Evolutionary conservation across 2,113 vertebrate species (phyloP), one percentile per base, ranked within the genome.

Genomic region (Corythoichthys intestinalis): DNA sequence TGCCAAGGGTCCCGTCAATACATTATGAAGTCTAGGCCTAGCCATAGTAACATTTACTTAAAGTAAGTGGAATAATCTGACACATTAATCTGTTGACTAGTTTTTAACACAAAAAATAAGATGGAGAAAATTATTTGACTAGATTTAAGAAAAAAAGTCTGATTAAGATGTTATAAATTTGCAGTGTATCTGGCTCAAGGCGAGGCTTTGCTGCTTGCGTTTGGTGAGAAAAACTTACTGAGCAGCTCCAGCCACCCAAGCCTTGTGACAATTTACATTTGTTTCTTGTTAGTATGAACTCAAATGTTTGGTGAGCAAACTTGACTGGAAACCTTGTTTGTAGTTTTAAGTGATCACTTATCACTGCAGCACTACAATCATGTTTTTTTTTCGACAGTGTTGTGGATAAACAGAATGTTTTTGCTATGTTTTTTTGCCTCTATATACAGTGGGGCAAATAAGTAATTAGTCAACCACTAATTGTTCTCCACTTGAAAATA

Each of bases 151-250:
- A 28, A 28, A 28, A 28, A 28, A 28, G 20, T 28, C 20, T 28
- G 20, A 28, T 28, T 28, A 28, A 28, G 20, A 28, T 28, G 20
- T 28, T 28, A 28, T 28, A 28, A 28, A 28, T 28, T 28, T 28
- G 20, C 20, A 28, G 20, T 28, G 20, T 65, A 10, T 46, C 1
- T 56, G 46, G 17, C 75, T 74, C 37, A 14, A 37, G 67, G 64
- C 9, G 5, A 39, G 47, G 17, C 20, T 66, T 57, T 58, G 46
- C 34, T 28, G 57, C 67, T 70, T 68, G 48, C 54, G 71, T 76
- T 14, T 71, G 62, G 69, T 64, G 14, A 7, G 17, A 68, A 10
- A 70, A 85, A 85, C 78, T 68, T 64, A 81, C 67, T 10, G 0
- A 69, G 67, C 79, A 71, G 60, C 76, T 65, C 8, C 4, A 52